A percentile compares a stretch with the other conserved stretches of the same genome.
phyloP scores from a whole-genome alignment of 2,797 vertebrate species.

The Macroramphosus scolopax region DNA sequence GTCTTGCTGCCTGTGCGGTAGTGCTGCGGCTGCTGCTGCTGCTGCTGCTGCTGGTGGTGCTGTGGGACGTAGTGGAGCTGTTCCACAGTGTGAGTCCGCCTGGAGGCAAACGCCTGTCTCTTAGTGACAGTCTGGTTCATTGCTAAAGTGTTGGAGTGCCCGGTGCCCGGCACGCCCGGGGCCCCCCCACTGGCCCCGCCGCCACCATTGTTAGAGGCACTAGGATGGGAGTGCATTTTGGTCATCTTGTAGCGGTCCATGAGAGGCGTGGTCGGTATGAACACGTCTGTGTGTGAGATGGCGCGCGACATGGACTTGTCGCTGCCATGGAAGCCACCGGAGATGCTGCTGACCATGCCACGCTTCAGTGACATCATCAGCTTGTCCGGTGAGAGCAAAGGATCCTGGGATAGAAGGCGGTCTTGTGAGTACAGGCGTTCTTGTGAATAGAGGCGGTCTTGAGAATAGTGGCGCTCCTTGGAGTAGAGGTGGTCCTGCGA shows the following conservation, averaged over 20 bases:
- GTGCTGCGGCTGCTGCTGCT: slow-evolving; percentile 87
- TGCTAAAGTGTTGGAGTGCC: slow-evolving; percentile 87
- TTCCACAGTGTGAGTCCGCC: slow-evolving; percentile 96
- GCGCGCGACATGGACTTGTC: slow-evolving; percentile 89
- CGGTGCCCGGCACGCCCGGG: slow-evolving; percentile 19
- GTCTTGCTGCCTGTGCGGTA: slow-evolving; percentile 99
- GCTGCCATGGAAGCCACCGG: slow-evolving; percentile 75
- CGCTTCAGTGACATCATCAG: slow-evolving; percentile 90
- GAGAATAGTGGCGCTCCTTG: slow-evolving; percentile 78
- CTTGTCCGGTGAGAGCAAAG: slow-evolving; percentile 93
- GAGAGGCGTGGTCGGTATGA: slow-evolving; percentile 91
- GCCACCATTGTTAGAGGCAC: slow-evolving; percentile 90
- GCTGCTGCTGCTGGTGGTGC: slow-evolving; percentile 83
- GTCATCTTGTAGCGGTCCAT: slow-evolving; percentile 99
- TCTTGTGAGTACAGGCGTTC: slow-evolving; percentile 95
- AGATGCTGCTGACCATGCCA: slow-evolving; percentile 69
- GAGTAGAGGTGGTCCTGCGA: slow-evolving; percentile 85
- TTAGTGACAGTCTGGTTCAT: slow-evolving; percentile 92
- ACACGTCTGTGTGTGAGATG: slow-evolving; percentile 96
- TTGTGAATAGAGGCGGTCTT: slow-evolving; percentile 82
- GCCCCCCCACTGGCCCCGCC: slow-evolving; percentile 38
- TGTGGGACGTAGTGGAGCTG: slow-evolving; percentile 96
- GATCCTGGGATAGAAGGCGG: slow-evolving; percentile 85
- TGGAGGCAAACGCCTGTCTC: slow-evolving; percentile 95
- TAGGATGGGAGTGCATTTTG: slow-evolving; percentile 99